Conservation (phyloP, 2,888 invertebrate genomes). For the Prostheceraeus crozeri region DNA sequence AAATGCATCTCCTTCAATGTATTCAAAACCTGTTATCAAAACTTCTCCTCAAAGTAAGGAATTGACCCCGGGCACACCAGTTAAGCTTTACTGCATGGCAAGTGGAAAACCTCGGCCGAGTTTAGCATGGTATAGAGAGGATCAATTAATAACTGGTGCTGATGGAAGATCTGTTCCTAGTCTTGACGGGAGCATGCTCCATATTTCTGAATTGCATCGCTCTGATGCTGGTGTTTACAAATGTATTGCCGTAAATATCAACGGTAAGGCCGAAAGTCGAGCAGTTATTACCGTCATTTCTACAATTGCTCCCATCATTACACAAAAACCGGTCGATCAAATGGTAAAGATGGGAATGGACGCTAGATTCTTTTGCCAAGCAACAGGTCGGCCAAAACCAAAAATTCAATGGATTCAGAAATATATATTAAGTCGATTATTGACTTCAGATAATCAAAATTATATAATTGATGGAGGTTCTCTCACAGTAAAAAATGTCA, state of each 20-base stretch:
- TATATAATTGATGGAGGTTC: too few relatives aligned
- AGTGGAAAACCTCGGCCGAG: too few relatives aligned
- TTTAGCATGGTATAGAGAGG: too few relatives aligned
- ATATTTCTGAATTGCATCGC: slow-evolving; percentile 13
- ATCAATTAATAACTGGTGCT: too few relatives aligned
- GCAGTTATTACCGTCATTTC: background rate
- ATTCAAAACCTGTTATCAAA: too few relatives aligned
- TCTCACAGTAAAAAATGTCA: too few relatives aligned
- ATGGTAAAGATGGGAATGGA: background rate
- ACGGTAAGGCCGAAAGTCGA: background rate
- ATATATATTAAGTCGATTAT: background rate
- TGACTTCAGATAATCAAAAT: background rate
- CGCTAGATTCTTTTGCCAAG: slow-evolving; percentile 16
- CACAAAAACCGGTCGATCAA: slow-evolving; percentile 11
- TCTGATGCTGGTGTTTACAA: slow-evolving; percentile 26
- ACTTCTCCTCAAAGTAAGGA: too few relatives aligned
- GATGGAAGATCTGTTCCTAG: too few relatives aligned
- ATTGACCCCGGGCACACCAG: too few relatives aligned
- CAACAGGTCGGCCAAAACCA: slow-evolving; percentile 30
- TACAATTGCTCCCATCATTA: slow-evolving; percentile 3
- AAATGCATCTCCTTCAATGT: too few relatives aligned
- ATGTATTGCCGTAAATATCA: slow-evolving; percentile 18
- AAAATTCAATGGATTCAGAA: slow-evolving; percentile 28
- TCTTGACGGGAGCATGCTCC: too few relatives aligned
- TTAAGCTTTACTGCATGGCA: too few relatives aligned